A percentile compares a stretch with the other conserved stretches of the same genome.
phyloP scores from a whole-genome alignment of 2,888 invertebrate genomes.

The Eilema griseolum region DNA sequence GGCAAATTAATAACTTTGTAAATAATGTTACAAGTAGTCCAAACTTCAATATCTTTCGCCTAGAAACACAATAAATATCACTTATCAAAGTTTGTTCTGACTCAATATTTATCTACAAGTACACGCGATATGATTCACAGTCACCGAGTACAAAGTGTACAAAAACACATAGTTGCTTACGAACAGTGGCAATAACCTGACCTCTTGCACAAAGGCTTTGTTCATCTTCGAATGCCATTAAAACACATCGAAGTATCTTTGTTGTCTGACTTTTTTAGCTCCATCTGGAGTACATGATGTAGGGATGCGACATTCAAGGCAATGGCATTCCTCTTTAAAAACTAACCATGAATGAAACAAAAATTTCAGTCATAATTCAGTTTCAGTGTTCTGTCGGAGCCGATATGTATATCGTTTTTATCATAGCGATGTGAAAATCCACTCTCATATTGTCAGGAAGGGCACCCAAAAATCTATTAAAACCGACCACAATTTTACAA shows the following conservation, averaged over 20 bases:
- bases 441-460: not conserved
- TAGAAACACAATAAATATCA: not conserved
- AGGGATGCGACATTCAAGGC: no score
- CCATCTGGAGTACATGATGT: no score
- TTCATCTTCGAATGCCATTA: not conserved
- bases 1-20: not conserved
- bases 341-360: no score
- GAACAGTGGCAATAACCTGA: not conserved
- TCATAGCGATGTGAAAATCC: no score
- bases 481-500: not conserved
- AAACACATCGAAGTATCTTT: not conserved
- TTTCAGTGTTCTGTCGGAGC: not conserved
- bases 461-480: not conserved
- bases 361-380: not conserved
- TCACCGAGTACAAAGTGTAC: not conserved
- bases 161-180: not conserved
- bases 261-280: no score
- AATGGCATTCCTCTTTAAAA: no score
- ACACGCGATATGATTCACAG: not conserved
- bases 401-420: no score
- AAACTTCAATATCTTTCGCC: not conserved
- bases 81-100: not conserved
- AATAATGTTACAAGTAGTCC: not conserved
- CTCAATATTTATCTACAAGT: conserved; percentile 8
- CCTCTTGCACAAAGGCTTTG: not conserved